Evolutionary conservation across 2,888 invertebrate genomes (phyloP), one percentile per base, ranked within the genome.

Genomic region (Ochropleura leucogaster): DNA sequence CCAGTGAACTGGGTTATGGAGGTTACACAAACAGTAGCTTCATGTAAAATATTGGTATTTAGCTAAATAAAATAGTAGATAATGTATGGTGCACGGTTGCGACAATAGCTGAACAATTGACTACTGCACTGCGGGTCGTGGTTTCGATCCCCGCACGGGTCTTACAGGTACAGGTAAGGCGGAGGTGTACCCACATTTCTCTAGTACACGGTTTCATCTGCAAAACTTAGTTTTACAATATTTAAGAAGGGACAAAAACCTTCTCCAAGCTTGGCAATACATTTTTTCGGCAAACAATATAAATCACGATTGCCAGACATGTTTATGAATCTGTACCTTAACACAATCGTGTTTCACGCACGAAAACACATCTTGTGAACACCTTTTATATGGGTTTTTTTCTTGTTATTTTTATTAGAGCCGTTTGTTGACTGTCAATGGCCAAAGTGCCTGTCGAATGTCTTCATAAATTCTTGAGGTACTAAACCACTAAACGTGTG

Each of bases 341-440:
- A 75, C 83, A 74, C 83, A 85, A 87, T 87, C 84, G 83, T 84
- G 84, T 89, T 88, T 90, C 81, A 87, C 85, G 84, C 85, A 85
- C 81, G 78, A 89, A 85, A 85, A 80, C 81, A 74, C 83, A 71
- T 82, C 84, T 85, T 85, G 80, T 85, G 83, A 83, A 82, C 82
- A 84, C 69, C 76, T 70, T 82, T 53, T 84, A 57, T 79, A 74
- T 70, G 12, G 44, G 20, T 14, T 72, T 79, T n/a, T 79, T 80
- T 73, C 69, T 79, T 79, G 68, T 75, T 69, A 60, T 77, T 82
- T 77, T 72, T 72, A 74, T 72, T 80, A 68, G n/a, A 4, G 55
- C 63, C 60, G 65, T 85, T 72, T 80, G 59, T 79, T 62, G 14
- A 42, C 68, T 80, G 80, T 69, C 73, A 72, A 55, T 65, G 55